Conservation (phyloP, 2,888 invertebrate species). For the Chymomyza amoena region DNA sequence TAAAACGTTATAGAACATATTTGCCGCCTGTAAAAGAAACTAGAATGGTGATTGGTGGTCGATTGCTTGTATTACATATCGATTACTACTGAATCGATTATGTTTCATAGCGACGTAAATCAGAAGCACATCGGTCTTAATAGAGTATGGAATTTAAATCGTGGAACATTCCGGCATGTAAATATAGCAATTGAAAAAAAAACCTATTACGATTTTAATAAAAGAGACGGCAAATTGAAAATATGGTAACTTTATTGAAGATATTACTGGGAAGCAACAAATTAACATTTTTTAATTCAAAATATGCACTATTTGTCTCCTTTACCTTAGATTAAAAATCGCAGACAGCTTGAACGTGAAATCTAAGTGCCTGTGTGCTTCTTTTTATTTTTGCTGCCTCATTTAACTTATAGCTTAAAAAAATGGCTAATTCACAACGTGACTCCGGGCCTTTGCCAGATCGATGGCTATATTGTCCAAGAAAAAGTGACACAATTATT, state of each 20-base stretch:
- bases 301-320: no score
- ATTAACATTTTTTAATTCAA: no score
- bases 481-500: slow-evolving; percentile 86
- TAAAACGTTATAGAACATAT: slow-evolving; percentile 51
- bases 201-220: no score
- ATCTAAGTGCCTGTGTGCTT: neutral
- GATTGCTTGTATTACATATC: neutral
- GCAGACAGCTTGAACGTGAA: neutral
- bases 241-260: no score
- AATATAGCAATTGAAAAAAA: no score
- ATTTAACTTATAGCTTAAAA: neutral
- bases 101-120: neutral
- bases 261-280: no score
- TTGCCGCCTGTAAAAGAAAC: neutral
- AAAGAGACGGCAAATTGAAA: no score
- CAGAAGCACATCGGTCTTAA: neutral
- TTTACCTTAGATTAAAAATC: no score
- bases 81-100: neutral
- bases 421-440: slow-evolving; percentile 27
- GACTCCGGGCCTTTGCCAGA: slow-evolving; percentile 84
- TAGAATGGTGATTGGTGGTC: neutral
- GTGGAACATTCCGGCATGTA: no score
- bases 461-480: slow-evolving; percentile 92
- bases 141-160: no score
- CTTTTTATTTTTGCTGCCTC: neutral